Percentiles rank a stretch among this genome's conserved stretches.
These are phyloP conservation scores for Cisticola juncidis DNA, from an alignment of 2,113 vertebrate genomes.

Conservation along the genomic window DNA sequence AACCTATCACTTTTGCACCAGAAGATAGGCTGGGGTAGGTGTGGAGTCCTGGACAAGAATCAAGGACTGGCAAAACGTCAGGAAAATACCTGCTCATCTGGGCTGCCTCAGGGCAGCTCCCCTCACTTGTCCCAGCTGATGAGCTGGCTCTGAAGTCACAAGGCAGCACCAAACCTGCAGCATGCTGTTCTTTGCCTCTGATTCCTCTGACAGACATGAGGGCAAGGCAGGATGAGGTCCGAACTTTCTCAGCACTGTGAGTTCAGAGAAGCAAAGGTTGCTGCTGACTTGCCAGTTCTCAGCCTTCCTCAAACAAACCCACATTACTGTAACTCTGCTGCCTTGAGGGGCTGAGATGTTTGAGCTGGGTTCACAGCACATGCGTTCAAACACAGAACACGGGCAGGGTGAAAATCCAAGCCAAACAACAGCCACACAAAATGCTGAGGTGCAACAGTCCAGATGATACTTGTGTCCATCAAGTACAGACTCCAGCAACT, in stretches of 20 bases:
- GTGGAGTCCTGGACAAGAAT: constrained; percentile 38
- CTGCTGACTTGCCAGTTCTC: neutral
- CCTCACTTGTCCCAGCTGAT: neutral
- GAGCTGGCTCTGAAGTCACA: neutral
- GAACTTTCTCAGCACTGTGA: neutral
- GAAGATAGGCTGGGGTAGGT: constrained; percentile 11
- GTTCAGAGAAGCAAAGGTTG: neutral
- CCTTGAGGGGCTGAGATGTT: neutral
- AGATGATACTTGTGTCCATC: neutral
- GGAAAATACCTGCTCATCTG: constrained; percentile 48
- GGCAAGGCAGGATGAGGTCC: neutral
- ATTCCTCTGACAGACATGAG: neutral
- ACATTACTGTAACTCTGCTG: neutral
- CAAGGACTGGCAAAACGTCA: constrained; percentile 4
- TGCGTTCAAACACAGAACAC: neutral
- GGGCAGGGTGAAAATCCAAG: neutral
- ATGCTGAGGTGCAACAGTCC: rapidly evolving
- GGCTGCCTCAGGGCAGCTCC: neutral
- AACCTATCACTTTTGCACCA: neutral
- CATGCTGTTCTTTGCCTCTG: neutral
- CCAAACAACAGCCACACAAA: neutral
- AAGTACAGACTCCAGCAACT: neutral
- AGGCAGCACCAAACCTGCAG: neutral
- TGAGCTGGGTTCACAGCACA: neutral
- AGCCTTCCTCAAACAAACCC: neutral